These are phyloP conservation scores for Diadegma fenestrale DNA, from an alignment of 2,888 invertebrate genomes.

Conservation along the genomic window DNA sequence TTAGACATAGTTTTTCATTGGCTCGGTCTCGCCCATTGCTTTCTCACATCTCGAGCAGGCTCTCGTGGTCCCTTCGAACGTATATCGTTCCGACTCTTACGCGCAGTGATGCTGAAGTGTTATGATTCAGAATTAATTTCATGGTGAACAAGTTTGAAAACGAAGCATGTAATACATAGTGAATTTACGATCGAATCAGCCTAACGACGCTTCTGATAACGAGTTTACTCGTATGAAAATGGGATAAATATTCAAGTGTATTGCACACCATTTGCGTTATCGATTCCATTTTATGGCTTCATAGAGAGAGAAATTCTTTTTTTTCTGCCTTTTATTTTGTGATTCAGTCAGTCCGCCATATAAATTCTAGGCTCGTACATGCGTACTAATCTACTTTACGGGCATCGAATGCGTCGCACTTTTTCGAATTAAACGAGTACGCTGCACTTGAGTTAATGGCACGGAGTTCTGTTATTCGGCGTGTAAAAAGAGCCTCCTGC, in stretches of 20 bases:
- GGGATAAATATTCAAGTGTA: conserved; percentile 41
- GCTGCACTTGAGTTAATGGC: conserved; percentile 44
- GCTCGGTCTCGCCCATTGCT: background rate
- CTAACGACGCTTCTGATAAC: conserved; percentile 35
- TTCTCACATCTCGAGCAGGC: background rate
- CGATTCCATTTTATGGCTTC: conserved; percentile 29
- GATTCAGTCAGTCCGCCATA: conserved; percentile 8
- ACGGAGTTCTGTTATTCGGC: conserved; percentile 32
- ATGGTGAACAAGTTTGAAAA: conserved; percentile 36
- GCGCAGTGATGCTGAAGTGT: background rate
- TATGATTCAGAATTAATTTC: conserved; percentile 28
- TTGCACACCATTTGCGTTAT: conserved; percentile 30
- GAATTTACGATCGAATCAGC: conserved; percentile 45
- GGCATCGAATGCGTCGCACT: conserved; percentile 12
- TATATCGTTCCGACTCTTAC: background rate
- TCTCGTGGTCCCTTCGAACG: background rate
- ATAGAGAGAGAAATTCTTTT: conserved; percentile 6
- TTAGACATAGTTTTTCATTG: background rate
- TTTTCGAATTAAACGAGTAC: conserved; percentile 15
- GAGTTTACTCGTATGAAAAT: background rate
- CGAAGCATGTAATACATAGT: conserved; percentile 16
- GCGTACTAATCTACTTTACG: conserved; percentile 23
- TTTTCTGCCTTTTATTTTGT: background rate
- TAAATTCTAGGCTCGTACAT: background rate
- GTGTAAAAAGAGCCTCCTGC: conserved; percentile 29